Evolutionary conservation across 2,113 vertebrate species (phyloP), one percentile per base, ranked within the genome.

Genomic region (Oncorhynchus gorbuscha): DNA sequence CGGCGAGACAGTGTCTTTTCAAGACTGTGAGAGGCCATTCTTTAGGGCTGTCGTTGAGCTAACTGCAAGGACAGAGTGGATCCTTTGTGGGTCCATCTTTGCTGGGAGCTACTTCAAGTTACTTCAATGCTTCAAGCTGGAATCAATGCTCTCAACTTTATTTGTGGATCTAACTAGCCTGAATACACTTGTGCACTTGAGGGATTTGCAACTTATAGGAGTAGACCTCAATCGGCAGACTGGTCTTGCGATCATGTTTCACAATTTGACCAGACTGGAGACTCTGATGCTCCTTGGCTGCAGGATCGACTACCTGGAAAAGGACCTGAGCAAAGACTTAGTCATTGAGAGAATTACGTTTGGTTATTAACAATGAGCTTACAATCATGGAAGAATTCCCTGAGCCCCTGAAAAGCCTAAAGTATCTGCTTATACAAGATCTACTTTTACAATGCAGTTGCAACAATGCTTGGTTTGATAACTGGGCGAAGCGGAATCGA

Each of bases 141-240:
- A 3, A 7, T 49, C 70, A 39, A 20, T 3, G 11, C 32, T n/a
- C 14, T 76, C 55, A 3, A 49, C 51, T 0, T 2, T 14, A 13
- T 69, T 75, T 71, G 49, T 73, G 9, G 71, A 73, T 16, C 49
- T 80, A 18, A 72, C 79, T 18, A 35, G 68, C 26, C 59, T 76
- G 64, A 76, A 73, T 30, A 62, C 16, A 7, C 64, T 80, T 22
- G 70, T 76, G 14, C 55, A 73, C 61, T 65, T 80, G n/a, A 62
- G 71, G 35, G 76, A 51, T 62, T 67, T 80, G 26, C 14, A 16
- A 24, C 35, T 80, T 13, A 14, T 0, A 32, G 69, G 76, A 16
- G 20, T 80, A 3, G 74, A 80, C 74, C 76, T 80, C 32, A 70
- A 73, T 62, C 32, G 22, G 18, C 79, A 80, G 66, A 35, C 69